Evolutionary conservation across 2,797 vertebrate genomes (phyloP), one percentile per base, ranked within the genome.

Genomic region (Diglossa cyanea): DNA sequence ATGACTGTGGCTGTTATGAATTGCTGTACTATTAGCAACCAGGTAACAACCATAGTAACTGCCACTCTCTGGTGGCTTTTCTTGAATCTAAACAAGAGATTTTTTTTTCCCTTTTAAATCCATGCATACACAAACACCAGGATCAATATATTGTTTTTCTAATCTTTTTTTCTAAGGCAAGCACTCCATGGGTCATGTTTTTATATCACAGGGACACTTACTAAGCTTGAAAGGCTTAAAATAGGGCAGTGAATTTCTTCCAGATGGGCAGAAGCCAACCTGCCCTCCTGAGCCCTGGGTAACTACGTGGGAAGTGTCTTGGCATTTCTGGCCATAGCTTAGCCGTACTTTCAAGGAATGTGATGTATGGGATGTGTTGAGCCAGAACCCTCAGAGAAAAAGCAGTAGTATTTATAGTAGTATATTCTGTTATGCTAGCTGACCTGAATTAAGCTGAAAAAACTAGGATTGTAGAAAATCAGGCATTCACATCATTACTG

Each of bases 41-140:
- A 82, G 74, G 79, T 92, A 95, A 53, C 72, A 90, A 9, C 62
- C 62, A 55, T 39, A 77, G 75, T 83, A 94, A 88, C 84, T 93
- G 54, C 39, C 14, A 16, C 83, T 93, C 79, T 66, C 48, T 79
- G 31, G 37, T 50, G 74, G 2, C 75, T 94, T 90, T 72, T 66
- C 61, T 87, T 66, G n/a, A 90, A 74, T 86, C 24, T 68, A 73
- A 91, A n/a, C 20, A 47, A 74, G 30, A 91, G 10, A 7, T 39
- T 61, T 83, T 28, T 58, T 47, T 65, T 54, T 9, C 5, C 50
- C 24, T 66, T 91, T 85, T 53, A 55, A 79, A 68, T 6, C 33
- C 47, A 17, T 57, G 21, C 6, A 24, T 25, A 28, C n/a, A 40
- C 33, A 78, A 77, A 57, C 21, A 42, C 17, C 4, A 11, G 45